Evolutionary conservation across 2,888 invertebrate species (phyloP), one percentile per base, ranked within the genome.

Genomic region (Laspeyria flexula): DNA sequence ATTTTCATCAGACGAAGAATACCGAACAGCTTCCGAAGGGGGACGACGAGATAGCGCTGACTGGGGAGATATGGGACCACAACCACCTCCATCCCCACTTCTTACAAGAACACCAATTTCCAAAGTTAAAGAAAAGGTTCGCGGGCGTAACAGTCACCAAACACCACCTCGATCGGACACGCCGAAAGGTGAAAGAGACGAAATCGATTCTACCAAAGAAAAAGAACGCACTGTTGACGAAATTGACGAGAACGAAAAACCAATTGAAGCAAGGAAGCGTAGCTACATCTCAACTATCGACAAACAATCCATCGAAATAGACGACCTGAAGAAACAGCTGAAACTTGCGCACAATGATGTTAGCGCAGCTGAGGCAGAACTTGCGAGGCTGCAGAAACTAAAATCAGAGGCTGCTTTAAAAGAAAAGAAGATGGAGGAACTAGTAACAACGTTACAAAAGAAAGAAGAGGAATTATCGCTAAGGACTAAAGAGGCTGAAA

Each of bases 1-100:
- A 10, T 95, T 97, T 75, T 97, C 97, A 0, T 97, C 97, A 0
- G 97, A 97, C 73, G 97, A 97, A 77, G 97, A 97, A 77, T 97
- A 97, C 73, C 93, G 96, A 74, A 97, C 97, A 0, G 97, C 97
- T 7, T 97, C 97, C 0, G 97, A 97, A 85, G 96, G 96, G 40
- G 95, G 95, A 0, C 89, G 96, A n/a, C 89, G 96, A 38, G 96
- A 96, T 69, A 96, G 96, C 62, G 95, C 96, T 13, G 97, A 97
- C 75, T 97, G 97, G 97, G 96, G 96, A 18, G 97, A 95, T 58
- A 77, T 90, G 49, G 85, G 83, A 1, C 72, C 88, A 1, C 92
- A 92, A 56, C 92, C 93, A 35, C 93, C 94, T 1, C 89, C 93
- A 0, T 93, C 94, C 0, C 94, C 94, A 1, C 95, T 96, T 18